Conservation (phyloP, 2,797 vertebrate species). For the Borostomias antarcticus region DNA sequence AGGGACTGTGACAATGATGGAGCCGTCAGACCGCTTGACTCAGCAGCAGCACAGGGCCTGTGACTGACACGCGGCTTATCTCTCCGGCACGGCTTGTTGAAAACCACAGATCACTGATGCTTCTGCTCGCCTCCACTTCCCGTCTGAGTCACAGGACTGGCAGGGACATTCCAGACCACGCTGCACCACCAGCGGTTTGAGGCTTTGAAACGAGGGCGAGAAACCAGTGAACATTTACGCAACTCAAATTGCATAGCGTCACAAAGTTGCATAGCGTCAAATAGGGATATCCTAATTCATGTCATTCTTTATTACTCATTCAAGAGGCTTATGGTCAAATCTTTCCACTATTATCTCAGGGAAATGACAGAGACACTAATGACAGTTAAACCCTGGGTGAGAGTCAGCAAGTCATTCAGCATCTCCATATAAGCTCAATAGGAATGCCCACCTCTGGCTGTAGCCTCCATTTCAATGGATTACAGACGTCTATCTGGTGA, state of each 20-base stretch:
- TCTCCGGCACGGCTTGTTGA: conserved; percentile 40
- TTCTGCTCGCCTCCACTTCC: conserved; percentile 22
- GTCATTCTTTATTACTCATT: background rate
- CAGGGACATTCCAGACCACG: background rate
- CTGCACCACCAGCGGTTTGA: conserved; percentile 26
- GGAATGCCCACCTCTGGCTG: too few species aligned
- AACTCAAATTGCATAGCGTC: conserved; percentile 15
- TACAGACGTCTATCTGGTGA: background rate
- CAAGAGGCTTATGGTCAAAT: too few species aligned
- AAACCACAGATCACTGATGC: conserved; percentile 46
- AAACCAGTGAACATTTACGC: conserved; percentile 19
- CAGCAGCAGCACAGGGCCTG: conserved; percentile 62
- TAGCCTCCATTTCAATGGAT: background rate
- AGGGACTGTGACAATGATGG: conserved; percentile 24
- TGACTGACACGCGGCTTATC: conserved; percentile 62
- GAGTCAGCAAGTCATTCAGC: background rate
- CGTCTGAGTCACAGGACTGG: conserved; percentile 33
- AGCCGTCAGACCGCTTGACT: conserved; percentile 68
- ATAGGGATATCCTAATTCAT: background rate
- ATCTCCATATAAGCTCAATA: background rate
- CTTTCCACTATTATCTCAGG: conserved; percentile 1
- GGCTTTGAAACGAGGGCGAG: background rate
- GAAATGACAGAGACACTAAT: conserved; percentile 27
- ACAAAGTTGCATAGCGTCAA: background rate
- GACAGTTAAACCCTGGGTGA: conserved; percentile 10